Evolutionary conservation across 2,797 vertebrate species (phyloP).

Genomic region (Nasua narica): DNA sequence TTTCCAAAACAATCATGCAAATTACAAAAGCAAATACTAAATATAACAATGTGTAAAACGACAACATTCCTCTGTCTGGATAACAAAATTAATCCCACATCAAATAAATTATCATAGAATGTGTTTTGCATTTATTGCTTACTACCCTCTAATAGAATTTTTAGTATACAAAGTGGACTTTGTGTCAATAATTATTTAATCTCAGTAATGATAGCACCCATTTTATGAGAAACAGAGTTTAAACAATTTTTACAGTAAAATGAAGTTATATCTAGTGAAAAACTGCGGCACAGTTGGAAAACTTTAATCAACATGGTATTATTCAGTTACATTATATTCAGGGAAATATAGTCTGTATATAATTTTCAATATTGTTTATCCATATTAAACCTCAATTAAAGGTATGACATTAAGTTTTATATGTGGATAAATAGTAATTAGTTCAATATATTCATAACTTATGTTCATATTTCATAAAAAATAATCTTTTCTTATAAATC

Average conservation of each 20-base stretch:
- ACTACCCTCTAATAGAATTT: not conserved
- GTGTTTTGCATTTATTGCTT: slow-evolving; percentile 2
- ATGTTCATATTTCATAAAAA: not conserved
- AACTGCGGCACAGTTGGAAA: not conserved
- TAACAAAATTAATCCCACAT: slow-evolving; percentile 61
- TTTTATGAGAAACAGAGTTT: slow-evolving; percentile 55
- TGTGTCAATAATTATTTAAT: not conserved
- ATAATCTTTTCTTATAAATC: not conserved
- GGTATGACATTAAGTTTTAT: not conserved
- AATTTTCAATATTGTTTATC: not conserved
- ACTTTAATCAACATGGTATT: not conserved
- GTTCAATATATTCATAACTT: not conserved
- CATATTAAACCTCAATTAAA: not conserved
- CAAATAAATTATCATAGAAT: slow-evolving; percentile 59
- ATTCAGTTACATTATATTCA: not conserved
- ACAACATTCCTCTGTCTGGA: slow-evolving; percentile 41
- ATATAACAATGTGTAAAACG: slow-evolving; percentile 72
- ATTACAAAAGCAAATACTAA: slow-evolving; percentile 70
- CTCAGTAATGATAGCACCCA: slow-evolving; percentile 39
- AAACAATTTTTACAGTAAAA: slow-evolving; percentile 47
- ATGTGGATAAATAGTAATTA: not conserved
- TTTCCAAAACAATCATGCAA: slow-evolving; percentile 15
- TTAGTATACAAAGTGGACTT: not conserved
- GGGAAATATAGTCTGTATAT: not conserved
- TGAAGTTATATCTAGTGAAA: slow-evolving; percentile 9